Evolutionary conservation across 2,113 vertebrate genomes (phyloP).

Genomic region (Atlantisia rogersi): DNA sequence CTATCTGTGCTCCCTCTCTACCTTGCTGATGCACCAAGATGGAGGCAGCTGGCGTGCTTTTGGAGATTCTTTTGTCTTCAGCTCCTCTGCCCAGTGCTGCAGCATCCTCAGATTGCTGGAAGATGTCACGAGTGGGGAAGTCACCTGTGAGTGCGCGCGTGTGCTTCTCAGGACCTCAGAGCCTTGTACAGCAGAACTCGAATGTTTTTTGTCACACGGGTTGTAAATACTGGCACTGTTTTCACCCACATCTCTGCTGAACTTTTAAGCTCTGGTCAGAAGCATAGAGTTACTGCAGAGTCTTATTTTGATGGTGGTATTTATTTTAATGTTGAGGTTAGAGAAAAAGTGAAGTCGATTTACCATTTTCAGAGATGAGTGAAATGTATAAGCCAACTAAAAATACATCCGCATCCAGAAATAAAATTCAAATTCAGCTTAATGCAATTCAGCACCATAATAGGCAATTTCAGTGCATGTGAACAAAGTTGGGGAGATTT

Average conservation of each 20-base stretch:
- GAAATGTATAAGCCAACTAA: conserved; percentile 25
- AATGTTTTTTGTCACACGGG: not conserved
- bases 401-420: conserved; percentile 24
- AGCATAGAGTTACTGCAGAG: not conserved
- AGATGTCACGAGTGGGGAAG: not conserved
- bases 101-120: not conserved
- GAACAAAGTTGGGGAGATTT: not conserved
- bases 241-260: not conserved
- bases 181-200: not conserved
- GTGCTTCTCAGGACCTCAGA: not conserved
- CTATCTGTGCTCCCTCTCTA: not conserved
- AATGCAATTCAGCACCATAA: conserved; percentile 36
- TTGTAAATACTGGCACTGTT: not conserved
- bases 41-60: not conserved
- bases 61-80: not conserved
- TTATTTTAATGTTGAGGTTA: conserved; percentile 7
- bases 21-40: not conserved
- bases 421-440: conserved; percentile 51
- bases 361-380: not conserved
- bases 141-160: not conserved
- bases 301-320: not conserved
- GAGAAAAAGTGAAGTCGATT: not conserved
- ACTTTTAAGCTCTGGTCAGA: not conserved
- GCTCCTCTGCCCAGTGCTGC: not conserved
- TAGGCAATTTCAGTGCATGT: conserved; percentile 16